Base-by-base conservation (phyloP, 2,888 invertebrate genomes). In the Agriopis leucophaearia region DNA sequence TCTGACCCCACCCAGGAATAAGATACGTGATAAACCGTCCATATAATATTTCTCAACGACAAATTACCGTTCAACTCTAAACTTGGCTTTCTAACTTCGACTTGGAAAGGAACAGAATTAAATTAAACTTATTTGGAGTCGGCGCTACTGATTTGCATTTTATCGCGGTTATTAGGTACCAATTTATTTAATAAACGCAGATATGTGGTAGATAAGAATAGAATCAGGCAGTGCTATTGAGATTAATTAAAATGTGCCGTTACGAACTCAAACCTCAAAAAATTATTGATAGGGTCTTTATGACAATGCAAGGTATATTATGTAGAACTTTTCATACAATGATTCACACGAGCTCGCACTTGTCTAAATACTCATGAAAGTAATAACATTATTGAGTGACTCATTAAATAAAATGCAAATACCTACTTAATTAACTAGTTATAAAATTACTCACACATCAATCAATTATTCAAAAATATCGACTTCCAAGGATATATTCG, bases 11-110 rank as follows among this genome's bases (percentile, higher is more conserved):
- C 71, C 55, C 64, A 59, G 56, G 62, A 69, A 65, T 69, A 60
- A 68, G 66, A 74, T 69, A 70, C 62, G 68, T 70, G 73, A 69
- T 73, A 73, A 71, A 72, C 59, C 55, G 57, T 69, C 62, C 59
- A 63, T 64, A 70, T 58, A 70, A 36, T 64, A 70, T 66, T 57
- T 73, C 64, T 65, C 61, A 65, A 65, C 69, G 67, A 64, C 65
- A 74, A 64, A 67, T 66, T 66, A 67, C 66, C 64, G 63, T 72
- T 69, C 35, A 58, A 42, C 47, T 35, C 57, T 48, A 54, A 48
- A 48, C 48, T 52, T 48, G 45, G 47, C n/a, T 52, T 57, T 44
- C 56, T 40, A 64, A 38, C 35, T 51, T 35, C 35, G 27, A 54
- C 18, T 48, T 45, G 42, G 52, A 54, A 64, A 47, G 10, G 44